Percentiles rank a stretch among this genome's conserved stretches.
Conservation (phyloP, 2,888 invertebrate genomes). For the Agriopis marginaria region DNA sequence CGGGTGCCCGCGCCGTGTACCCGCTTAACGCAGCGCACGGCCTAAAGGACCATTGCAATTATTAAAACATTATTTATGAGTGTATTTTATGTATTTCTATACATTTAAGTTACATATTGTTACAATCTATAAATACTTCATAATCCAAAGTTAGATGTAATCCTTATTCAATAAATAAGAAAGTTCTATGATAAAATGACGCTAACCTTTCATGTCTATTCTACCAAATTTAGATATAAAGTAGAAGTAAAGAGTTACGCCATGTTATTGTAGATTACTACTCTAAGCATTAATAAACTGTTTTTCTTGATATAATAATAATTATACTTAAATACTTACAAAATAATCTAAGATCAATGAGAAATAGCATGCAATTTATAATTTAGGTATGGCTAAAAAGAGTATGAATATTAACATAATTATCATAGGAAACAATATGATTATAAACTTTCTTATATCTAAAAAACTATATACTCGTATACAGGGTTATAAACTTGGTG, state of each 20-base stretch:
- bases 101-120: neutral
- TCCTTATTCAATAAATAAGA: constrained; percentile 2
- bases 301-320: neutral
- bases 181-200: constrained; percentile 4
- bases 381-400: neutral
- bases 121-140: constrained; percentile 3
- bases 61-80: neutral
- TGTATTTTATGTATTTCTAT: constrained; percentile 13
- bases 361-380: neutral
- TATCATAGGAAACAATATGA: too few relatives aligned
- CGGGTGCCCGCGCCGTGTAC: too few relatives aligned
- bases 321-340: neutral
- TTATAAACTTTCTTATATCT: too few relatives aligned
- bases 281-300: neutral
- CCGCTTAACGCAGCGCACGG: too few relatives aligned
- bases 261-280: neutral
- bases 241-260: neutral
- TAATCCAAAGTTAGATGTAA: constrained; percentile 5
- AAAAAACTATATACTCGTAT: too few relatives aligned
- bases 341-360: neutral
- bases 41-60: neutral
- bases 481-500: too few relatives aligned
- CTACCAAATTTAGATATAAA: neutral
- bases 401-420: too few relatives aligned
- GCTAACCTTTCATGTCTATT: neutral